phyloP scores from a whole-genome alignment of 2,888 invertebrate species.

The Xanthorhoe designata region DNA sequence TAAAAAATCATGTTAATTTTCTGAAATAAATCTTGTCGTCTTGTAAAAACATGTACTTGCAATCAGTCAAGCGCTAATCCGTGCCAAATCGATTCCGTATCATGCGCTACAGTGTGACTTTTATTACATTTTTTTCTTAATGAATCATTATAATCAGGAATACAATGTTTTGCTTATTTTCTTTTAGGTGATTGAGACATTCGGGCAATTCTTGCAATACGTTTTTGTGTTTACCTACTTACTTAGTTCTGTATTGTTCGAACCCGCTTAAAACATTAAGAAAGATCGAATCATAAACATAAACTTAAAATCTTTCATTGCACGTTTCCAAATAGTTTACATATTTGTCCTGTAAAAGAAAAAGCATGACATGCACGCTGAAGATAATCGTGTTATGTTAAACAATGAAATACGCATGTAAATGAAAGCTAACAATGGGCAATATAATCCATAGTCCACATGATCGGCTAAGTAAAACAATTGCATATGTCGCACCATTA shows the following conservation, averaged over 20 bases:
- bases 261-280: no score
- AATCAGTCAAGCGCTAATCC: slow-evolving; percentile 56
- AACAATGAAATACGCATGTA: slow-evolving; percentile 38
- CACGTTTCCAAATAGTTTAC: slow-evolving; percentile 6
- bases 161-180: neutral
- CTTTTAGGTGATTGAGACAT: neutral
- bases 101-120: slow-evolving; percentile 45
- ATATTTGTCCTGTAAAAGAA: slow-evolving; percentile 24
- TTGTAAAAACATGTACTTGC: slow-evolving; percentile 47
- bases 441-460: slow-evolving; percentile 41
- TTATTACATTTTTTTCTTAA: slow-evolving; percentile 44
- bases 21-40: slow-evolving; percentile 36
- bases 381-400: slow-evolving; percentile 37
- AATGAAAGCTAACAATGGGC: slow-evolving; percentile 42
- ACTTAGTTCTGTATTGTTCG: no score
- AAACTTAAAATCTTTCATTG: slow-evolving; percentile 9
- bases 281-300: neutral
- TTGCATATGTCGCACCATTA: slow-evolving; percentile 55
- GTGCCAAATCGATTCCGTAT: slow-evolving; percentile 58
- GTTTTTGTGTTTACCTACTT: neutral
- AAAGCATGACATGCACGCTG: slow-evolving; percentile 34
- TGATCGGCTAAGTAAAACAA: slow-evolving; percentile 51
- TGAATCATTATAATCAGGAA: slow-evolving; percentile 30
- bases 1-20: slow-evolving; percentile 42
- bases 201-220: neutral